Percentiles rank a stretch among this genome's conserved stretches.
These are phyloP conservation scores for Hyalella azteca DNA, from an alignment of 2,888 invertebrate species.

Conservation along the genomic window DNA sequence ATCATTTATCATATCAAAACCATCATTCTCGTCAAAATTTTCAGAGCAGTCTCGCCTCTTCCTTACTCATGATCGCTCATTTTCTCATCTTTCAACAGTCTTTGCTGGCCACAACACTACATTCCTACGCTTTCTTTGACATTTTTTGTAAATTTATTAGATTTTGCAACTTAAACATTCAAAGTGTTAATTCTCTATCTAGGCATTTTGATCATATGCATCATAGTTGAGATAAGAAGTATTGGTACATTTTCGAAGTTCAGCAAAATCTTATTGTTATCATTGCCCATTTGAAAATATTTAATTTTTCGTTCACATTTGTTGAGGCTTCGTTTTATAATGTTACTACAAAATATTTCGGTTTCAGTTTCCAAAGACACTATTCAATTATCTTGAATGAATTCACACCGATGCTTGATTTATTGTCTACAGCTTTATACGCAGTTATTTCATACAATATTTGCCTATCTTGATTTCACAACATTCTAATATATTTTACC, in stretches of 20 bases:
- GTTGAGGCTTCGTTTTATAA: neutral
- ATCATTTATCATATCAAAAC: neutral
- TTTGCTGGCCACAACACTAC: neutral
- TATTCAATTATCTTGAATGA: neutral
- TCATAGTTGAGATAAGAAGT: neutral
- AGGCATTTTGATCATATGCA: neutral
- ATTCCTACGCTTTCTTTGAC: neutral
- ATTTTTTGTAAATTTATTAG: neutral
- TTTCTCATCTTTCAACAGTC: neutral
- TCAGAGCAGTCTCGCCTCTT: too few relatives aligned
- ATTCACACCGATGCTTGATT: neutral
- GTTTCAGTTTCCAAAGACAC: constrained; percentile 18
- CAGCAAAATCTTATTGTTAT: neutral
- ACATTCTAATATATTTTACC: too few relatives aligned
- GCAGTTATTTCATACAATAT: too few relatives aligned
- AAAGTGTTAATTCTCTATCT: neutral
- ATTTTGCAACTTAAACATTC: too few relatives aligned
- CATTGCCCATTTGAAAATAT: neutral
- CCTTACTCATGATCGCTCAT: neutral
- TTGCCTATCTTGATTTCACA: too few relatives aligned
- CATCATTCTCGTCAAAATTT: too few relatives aligned
- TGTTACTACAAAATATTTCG: neutral
- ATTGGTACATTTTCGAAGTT: neutral
- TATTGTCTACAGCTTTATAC: too few relatives aligned
- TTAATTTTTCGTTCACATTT: too few relatives aligned